phyloP scores from a whole-genome alignment of 2,888 invertebrate species.

The Chymomyza amoena region DNA sequence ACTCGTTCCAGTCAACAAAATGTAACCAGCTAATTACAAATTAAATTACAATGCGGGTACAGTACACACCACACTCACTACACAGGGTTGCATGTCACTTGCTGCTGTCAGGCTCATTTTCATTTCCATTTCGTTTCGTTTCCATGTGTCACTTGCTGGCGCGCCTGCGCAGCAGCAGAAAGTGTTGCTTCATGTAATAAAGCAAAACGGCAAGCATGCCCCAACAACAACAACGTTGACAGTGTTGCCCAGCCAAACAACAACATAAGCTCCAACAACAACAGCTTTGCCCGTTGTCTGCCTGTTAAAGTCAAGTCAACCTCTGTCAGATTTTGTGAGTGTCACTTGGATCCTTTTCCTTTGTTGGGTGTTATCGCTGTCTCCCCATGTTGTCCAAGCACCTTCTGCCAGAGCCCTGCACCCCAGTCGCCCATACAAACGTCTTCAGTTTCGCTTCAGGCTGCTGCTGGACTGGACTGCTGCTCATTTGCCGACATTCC shows the following conservation, averaged over 20 bases:
- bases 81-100: conserved; percentile 58
- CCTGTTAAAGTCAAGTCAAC: conserved; percentile 11
- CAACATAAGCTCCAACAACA: conserved; percentile 26
- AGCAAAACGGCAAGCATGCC: background rate
- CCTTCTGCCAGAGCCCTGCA: background rate
- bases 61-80: background rate
- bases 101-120: conserved; percentile 69
- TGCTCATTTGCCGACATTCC: conserved; percentile 33
- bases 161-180: conserved; percentile 43
- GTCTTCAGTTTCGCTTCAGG: conserved; percentile 61
- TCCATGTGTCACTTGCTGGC: conserved; percentile 67
- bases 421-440: conserved; percentile 32
- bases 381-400: conserved; percentile 2
- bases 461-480: background rate
- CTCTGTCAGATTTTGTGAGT: conserved; percentile 71
- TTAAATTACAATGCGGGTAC: conserved; percentile 57
- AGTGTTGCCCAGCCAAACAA: conserved; percentile 42
- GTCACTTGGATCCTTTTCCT: conserved; percentile 61
- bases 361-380: conserved; percentile 28
- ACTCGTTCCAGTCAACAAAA: background rate
- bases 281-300: conserved; percentile 38
- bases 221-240: background rate
- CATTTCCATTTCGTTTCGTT: conserved; percentile 70
- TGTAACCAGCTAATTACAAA: conserved; percentile 63
- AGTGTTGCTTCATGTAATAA: background rate